Evolutionary conservation across 2,797 vertebrate species (phyloP).

Genomic region (Euthynnus affinis): DNA sequence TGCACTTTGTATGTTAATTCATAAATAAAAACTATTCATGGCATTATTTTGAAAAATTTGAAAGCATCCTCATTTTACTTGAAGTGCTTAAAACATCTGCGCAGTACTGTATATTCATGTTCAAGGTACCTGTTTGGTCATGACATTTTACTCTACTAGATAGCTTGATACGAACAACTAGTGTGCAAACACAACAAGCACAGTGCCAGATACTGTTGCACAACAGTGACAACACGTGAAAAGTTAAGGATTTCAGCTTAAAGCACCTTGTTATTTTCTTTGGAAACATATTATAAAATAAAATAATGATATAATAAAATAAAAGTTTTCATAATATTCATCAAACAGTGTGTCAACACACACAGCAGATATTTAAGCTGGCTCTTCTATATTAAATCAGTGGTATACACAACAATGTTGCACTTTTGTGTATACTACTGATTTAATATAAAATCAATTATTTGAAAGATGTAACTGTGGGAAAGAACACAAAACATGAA

Average conservation of each 20-base stretch:
- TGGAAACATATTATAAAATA: too few species aligned
- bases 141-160: background rate
- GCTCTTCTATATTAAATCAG: too few species aligned
- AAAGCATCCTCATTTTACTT: too few species aligned
- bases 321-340: background rate
- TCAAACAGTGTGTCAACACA: constrained; percentile 5
- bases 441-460: background rate
- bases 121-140: background rate
- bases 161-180: background rate
- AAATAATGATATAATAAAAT: too few species aligned
- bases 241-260: background rate
- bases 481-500: background rate
- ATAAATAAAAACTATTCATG: too few species aligned
- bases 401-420: too few species aligned
- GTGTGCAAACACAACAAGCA: background rate
- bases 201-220: background rate
- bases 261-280: background rate
- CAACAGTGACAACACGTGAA: background rate
- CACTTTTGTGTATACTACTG: too few species aligned
- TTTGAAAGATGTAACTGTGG: background rate
- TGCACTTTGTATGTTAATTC: too few species aligned
- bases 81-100: too few species aligned
- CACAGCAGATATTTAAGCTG: too few species aligned
- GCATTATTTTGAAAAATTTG: too few species aligned
- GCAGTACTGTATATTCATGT: background rate